Evolutionary conservation across 2,888 invertebrate genomes (phyloP).

Genomic region (Baronia brevicornis): DNA sequence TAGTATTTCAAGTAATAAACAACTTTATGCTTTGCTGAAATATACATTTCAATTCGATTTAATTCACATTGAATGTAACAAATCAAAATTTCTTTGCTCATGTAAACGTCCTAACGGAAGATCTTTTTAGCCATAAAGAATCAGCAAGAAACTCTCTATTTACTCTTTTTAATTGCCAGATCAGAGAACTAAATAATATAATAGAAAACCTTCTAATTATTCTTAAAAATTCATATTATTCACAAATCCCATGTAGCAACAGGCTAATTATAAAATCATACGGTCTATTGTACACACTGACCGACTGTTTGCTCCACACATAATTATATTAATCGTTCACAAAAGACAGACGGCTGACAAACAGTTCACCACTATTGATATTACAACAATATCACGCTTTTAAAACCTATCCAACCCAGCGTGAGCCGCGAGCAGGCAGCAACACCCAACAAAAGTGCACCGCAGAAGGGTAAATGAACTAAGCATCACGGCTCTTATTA

Average conservation of each 20-base stretch:
- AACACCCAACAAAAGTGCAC: slow-evolving; percentile 25
- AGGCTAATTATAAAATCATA: slow-evolving; percentile 21
- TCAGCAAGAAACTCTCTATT: too few species aligned
- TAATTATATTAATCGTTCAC: slow-evolving; percentile 66
- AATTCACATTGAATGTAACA: too few species aligned
- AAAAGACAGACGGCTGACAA: slow-evolving; percentile 62
- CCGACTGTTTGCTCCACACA: slow-evolving; percentile 42
- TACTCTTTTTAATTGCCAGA: too few species aligned
- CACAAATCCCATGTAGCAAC: slow-evolving; percentile 6
- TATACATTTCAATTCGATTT: too few species aligned
- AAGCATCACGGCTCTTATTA: slow-evolving; percentile 47
- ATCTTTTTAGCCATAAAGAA: too few species aligned
- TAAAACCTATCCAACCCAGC: slow-evolving; percentile 56
- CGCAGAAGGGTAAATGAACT: slow-evolving; percentile 30
- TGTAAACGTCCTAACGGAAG: too few species aligned
- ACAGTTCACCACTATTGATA: slow-evolving; percentile 69
- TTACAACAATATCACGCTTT: slow-evolving; percentile 69
- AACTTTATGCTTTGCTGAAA: too few species aligned
- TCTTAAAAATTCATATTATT: slow-evolving; percentile 8
- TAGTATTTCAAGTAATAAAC: too few species aligned
- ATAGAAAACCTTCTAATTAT: too few species aligned
- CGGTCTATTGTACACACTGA: slow-evolving; percentile 25
- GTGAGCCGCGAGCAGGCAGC: slow-evolving; percentile 32
- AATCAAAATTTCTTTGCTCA: too few species aligned
- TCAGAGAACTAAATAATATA: too few species aligned